Evolutionary conservation across 2,113 vertebrate species (phyloP), one percentile per base, ranked within the genome.

Genomic region (Clarias gariepinus): DNA sequence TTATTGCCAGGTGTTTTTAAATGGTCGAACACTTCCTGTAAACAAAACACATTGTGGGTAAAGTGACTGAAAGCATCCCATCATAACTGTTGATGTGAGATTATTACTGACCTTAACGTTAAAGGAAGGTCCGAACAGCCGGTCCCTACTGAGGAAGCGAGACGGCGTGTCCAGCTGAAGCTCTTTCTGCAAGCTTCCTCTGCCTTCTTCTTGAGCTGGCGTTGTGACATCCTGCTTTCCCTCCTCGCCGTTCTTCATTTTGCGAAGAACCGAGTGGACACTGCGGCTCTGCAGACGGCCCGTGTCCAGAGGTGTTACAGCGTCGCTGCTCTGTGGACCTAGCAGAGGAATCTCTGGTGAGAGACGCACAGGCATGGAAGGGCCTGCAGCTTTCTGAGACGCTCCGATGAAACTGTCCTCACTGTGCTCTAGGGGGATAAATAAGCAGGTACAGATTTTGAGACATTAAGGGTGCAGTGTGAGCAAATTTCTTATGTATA

Each of bases 151-250:
- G 87, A 99, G 95, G 89, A 99, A 99, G 57, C 97, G 97, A 15
- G 98, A 99, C 0, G 98, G 98, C 0, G 98, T 99, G 86, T 99
- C 98, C 88, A 99, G 95, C 86, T 96, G 95, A 80, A 98, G 93
- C 30, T 98, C 97, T 88, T 95, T 97, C 86, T 95, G 94, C 60
- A 91, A 78, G 55, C 28, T 90, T 91, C 33, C 90, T 92, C 19
- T 87, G 91, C 30, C 92, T 64, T 68, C 85, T 25, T 90, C 92
- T 93, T 89, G 81, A 61, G 63, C 85, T 58, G 64, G 86, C 4
- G 74, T 58, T 3, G 47, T 84, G 89, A 47, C 85, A 79, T 25
- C 90, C 88, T 10, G 76, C 91, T 41, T 92, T 80, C 58, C 79
- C 28, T 90, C 92, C 92, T 89, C 87, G 86, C 60, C 87, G 87